Percentiles rank a stretch among this genome's conserved stretches.
phyloP scores from a whole-genome alignment of 2,888 invertebrate species.

The Campaea margaritaria region DNA sequence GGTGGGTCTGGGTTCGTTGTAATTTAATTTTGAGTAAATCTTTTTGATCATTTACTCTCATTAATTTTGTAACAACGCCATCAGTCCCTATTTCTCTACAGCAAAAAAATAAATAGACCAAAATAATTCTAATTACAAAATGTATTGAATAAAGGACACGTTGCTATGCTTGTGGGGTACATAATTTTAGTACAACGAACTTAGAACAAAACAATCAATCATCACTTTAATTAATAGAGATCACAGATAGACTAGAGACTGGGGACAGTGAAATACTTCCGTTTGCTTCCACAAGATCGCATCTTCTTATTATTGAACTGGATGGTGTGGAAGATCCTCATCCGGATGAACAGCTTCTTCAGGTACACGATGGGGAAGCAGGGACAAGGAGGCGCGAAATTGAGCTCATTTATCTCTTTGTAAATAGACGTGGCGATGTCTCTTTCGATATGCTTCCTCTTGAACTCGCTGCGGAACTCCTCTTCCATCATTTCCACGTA shows the following conservation, averaged over 20 bases:
- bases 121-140: no score
- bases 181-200: no score
- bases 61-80: no score
- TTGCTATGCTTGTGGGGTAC: no score
- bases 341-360: slow-evolving; percentile 36
- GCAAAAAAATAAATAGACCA: no score
- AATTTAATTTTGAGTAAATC: no score
- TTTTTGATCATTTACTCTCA: no score
- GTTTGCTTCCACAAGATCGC: background rate
- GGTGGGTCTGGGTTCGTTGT: no score
- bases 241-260: slow-evolving; percentile 1
- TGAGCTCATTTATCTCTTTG: slow-evolving; percentile 28
- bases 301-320: slow-evolving; percentile 33
- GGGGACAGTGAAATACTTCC: slow-evolving; percentile 26
- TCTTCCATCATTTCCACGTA: slow-evolving; percentile 38
- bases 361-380: slow-evolving; percentile 40
- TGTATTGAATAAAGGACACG: no score
- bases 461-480: slow-evolving; percentile 31
- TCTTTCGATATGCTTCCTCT: slow-evolving; percentile 18
- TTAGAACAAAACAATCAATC: background rate
- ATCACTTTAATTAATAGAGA: background rate
- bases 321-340: slow-evolving; percentile 37
- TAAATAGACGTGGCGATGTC: slow-evolving; percentile 26
- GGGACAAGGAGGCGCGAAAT: slow-evolving; percentile 35
- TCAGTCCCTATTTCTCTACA: no score